Percentiles rank a stretch among this genome's conserved stretches.
Evolutionary conservation across 1,140 invertebrate genomes (phyloP).

Genomic region (Luehdorfia chinensis): DNA sequence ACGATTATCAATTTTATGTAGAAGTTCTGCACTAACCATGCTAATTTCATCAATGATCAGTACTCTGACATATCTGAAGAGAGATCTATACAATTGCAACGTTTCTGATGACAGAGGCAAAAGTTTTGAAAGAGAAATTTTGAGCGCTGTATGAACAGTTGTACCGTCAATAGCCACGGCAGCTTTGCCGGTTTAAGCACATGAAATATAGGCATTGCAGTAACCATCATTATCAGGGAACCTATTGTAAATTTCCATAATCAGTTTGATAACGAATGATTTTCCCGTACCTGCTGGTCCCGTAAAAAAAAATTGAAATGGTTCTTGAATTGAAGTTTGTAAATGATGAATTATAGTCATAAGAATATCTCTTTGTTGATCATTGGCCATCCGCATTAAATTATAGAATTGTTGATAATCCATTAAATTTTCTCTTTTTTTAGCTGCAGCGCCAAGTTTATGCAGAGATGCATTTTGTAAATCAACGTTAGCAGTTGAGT

Average conservation of each 20-base stretch:
- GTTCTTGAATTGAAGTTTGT: background rate
- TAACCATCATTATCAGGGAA: slow-evolving; percentile 24
- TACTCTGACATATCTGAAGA: slow-evolving; percentile 16
- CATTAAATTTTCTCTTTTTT: slow-evolving; percentile 19
- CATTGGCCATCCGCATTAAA: background rate
- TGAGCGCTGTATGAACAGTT: slow-evolving; percentile 43
- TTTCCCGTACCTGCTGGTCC: slow-evolving; percentile 28
- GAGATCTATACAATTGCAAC: slow-evolving; percentile 18
- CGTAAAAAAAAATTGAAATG: slow-evolving; percentile 20
- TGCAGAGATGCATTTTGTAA: background rate
- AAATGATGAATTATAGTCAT: too few relatives aligned
- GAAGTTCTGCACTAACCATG: slow-evolving; percentile 28
- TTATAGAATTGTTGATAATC: slow-evolving; percentile 8
- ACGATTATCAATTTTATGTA: slow-evolving; percentile 25
- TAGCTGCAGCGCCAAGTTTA: slow-evolving; percentile 7
- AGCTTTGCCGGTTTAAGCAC: slow-evolving; percentile 56
- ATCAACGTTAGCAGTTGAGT: slow-evolving; percentile 9
- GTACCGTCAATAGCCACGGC: slow-evolving; percentile 44
- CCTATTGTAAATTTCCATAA: slow-evolving; percentile 39
- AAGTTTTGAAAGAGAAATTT: slow-evolving; percentile 26
- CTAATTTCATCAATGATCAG: slow-evolving; percentile 26
- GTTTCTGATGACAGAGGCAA: slow-evolving; percentile 25
- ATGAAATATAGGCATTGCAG: slow-evolving; percentile 40
- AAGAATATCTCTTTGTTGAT: slow-evolving; percentile 14
- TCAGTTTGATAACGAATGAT: slow-evolving; percentile 32